Base-by-base conservation (phyloP, 2,888 invertebrate genomes). In the Tridacna gigas region DNA sequence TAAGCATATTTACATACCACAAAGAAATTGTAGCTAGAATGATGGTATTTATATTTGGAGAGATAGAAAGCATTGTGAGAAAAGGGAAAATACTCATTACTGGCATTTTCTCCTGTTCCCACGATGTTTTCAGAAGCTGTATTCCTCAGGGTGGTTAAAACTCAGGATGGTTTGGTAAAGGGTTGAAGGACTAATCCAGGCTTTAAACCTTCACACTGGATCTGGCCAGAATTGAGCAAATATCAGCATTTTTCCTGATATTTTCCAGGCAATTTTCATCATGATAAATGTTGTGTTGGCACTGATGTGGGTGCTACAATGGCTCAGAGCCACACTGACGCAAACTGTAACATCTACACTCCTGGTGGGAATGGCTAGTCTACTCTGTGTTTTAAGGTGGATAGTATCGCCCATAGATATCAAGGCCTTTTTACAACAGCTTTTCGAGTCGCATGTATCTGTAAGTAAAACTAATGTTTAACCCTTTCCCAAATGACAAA, bases 211-310 rank as follows among this genome's bases (percentile, higher is more conserved):
- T 37, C 37, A 4, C 3, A 37, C 37, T 37, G 37, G 7, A 37
- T 4, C 7, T 37, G 37, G 2, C 37, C 37, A 37, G 37, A 37
- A 37, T 37, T 37, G 37, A 37, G 37, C 2, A 37, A 37, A 37
- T 37, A 37, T 37, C 37, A 37, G 37, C 37, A 37, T 37, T 37
- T 7, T 7, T 7, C 37, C 37, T 37, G 9, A 7, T 65, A 25
- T 47, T 25, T 71, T 71, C 22, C 71, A 71, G 71, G 26, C 26
- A 12, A 71, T 71, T 26, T 71, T 71, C n/a, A 15, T 51, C 9
- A 48, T 22, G 18, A 22, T 26, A 25, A 71, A 51, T 51, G 18
- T 71, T 12, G n/a, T 71, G 15, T 25, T 71, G 12, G 22, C 26
- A 15, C 15, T 47, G 48, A 25, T 25, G 0, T 13, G 45, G 18